Evolutionary conservation across 2,888 invertebrate species (phyloP), one percentile per base, ranked within the genome.

Genomic region (Rapana venosa): DNA sequence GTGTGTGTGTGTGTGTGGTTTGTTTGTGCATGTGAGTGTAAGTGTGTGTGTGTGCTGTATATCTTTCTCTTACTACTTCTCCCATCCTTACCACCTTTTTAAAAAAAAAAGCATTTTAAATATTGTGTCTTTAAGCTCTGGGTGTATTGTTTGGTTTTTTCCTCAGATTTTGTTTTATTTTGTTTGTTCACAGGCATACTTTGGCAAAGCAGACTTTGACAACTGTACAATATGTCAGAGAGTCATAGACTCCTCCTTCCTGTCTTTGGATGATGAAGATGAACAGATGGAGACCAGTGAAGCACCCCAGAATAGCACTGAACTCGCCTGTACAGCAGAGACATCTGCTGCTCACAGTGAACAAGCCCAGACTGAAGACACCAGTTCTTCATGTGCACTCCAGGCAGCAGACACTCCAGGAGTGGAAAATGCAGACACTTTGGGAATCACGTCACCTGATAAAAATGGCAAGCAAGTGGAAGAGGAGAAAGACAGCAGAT

Each of bases 151-250:
- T 47, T 2, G 47, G 47, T 47, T 47, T 47, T 47, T 47, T 8
- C 8, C 30, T 77, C n/a, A n/a, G 15, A 17, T 11, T 35, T 35
- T 8, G 0, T 26, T 36, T 36, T 77, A 13, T 30, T 74, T 87
- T 35, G n/a, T 74, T 77, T 56, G 32, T n/a, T 56, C 84, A 47
- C 84, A 88, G 88, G 88, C 88, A 36, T 88, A 81, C 30, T 2
- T 84, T 22, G 81, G 61, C n/a, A 58, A 35, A n/a, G 88, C 36
- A 36, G 88, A 88, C 47, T 70, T 88, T 70, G 88, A 88, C 36
- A 88, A 88, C 81, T 88, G 88, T 66, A 32, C 58, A 6, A 70
- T 84, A 61, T 88, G 88, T 66, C 88, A 84, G 66, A 88, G 36
- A 11, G 84, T 88, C 17, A 84, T 84, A 66, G 81, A 79, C 77